phyloP scores from a whole-genome alignment of 2,888 invertebrate species.

The Ectemnius continuus region DNA sequence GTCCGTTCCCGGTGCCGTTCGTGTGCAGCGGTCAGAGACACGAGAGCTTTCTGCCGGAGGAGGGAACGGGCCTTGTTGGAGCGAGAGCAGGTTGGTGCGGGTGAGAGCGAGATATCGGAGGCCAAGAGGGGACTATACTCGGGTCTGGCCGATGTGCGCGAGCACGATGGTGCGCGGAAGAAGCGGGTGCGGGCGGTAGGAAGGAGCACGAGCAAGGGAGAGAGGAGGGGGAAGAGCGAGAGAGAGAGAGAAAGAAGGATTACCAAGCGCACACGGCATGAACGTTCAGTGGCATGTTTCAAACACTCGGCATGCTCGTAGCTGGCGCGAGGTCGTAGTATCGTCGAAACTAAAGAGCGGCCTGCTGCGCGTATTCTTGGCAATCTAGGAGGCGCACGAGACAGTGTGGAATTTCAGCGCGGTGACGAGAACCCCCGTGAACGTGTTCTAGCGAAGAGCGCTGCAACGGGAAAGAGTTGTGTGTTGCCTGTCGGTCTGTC shows the following conservation, averaged over 20 bases:
- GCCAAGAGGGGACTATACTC: conserved; percentile 30
- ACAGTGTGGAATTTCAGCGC: conserved; percentile 35
- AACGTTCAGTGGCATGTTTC: conserved; percentile 73
- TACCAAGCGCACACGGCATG: conserved; percentile 68
- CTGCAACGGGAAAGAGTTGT: conserved; percentile 25
- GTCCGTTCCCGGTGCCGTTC: conserved; percentile 74
- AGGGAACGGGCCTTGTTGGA: conserved; percentile 28
- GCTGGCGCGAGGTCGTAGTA: conserved; percentile 68
- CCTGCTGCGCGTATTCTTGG: conserved; percentile 44
- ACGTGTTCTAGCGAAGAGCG: conserved; percentile 3
- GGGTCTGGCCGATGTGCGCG: conserved; percentile 48
- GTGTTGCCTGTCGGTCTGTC: conserved; percentile 16
- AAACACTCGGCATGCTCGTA: conserved; percentile 73
- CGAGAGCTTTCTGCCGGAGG: conserved; percentile 57
- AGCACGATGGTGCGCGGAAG: background rate
- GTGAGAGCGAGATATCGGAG: conserved; percentile 1
- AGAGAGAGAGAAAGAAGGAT: conserved; percentile 59
- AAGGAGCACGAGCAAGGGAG: conserved; percentile 11
- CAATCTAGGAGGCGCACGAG: conserved; percentile 37
- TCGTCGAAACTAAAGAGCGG: conserved; percentile 55
- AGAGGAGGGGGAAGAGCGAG: conserved; percentile 30
- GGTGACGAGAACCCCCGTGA: conserved; percentile 1
- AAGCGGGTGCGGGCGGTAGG: conserved; percentile 33
- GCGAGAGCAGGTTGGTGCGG: conserved; percentile 32
- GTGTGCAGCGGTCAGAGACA: conserved; percentile 80